Evolutionary conservation across 2,797 vertebrate species (phyloP), one percentile per base, ranked within the genome.

Genomic region (Tinamus major): DNA sequence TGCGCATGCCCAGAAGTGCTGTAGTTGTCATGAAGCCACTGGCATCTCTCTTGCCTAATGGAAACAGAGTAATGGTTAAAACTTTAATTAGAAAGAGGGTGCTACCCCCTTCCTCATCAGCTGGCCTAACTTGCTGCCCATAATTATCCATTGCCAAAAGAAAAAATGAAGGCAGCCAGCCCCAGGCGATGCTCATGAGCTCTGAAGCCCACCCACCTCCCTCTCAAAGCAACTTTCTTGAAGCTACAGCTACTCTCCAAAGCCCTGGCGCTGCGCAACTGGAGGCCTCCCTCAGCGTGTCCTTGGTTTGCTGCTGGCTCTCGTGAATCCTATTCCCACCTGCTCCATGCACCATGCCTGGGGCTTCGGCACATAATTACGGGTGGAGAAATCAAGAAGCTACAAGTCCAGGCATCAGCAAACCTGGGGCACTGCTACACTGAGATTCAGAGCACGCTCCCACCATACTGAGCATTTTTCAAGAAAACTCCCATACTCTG

Each of bases 361-460:
- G 55, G 63, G 46, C 31, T 81, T 18, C 24, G 56, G 80, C 33
- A 23, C 49, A 1, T 13, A 48, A 49, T 3, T 13, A 26, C 18
- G 7, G 18, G 18, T 56, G 31, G 31, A n/a, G 55, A n/a, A n/a
- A 56, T 56, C 18, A n/a, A n/a, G 31, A 56, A 20, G 31, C 55
- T 20, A 29, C n/a, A 80, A 75, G 11, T 33, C 14, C 4, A 24
- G 81, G 12, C 44, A 27, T 3, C 49, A 26, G 65, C 72, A 16
- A 68, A 42, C 58, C 72, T 3, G 6, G 61, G 16, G 89, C 79
- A 41, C 31, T 14, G 64, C 79, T 35, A 16, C 33, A 1, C 31
- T 0, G 1, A 44, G 24, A 0, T 5, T 16, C 56, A 56, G n/a
- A 65, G 70, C 56, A 41, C 4, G 8, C 68, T 31, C 6, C 1